Percentiles rank a stretch among this genome's conserved stretches.
Evolutionary conservation across 2,888 invertebrate genomes (phyloP).

Genomic region (Spicauda simplicius): DNA sequence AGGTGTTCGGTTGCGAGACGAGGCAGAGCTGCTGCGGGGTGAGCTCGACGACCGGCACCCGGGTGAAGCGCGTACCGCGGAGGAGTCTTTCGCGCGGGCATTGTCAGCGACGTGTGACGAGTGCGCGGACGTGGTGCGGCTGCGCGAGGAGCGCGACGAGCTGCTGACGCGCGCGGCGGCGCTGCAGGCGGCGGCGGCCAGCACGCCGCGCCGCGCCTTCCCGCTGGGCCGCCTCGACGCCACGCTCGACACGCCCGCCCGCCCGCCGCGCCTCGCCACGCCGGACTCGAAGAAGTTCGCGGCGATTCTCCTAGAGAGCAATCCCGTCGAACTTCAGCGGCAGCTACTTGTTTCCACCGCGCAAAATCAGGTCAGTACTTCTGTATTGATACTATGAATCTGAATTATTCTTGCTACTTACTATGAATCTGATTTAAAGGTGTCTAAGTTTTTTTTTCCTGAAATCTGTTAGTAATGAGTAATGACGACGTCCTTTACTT

Average conservation of each 20-base stretch:
- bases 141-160: constrained; percentile 90
- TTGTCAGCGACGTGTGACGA: constrained; percentile 41
- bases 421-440: no score
- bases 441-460: no score
- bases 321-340: constrained; percentile 92
- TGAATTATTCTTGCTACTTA: no score
- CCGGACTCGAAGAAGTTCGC: constrained; percentile 91
- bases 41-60: constrained; percentile 53
- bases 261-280: constrained; percentile 86
- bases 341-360: constrained; percentile 92
- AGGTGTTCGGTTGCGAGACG: constrained; percentile 88
- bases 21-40: constrained; percentile 87
- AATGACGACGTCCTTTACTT: no score
- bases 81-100: constrained; percentile 86
- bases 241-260: constrained; percentile 87
- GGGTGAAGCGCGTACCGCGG: constrained; percentile 83
- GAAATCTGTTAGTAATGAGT: no score
- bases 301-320: constrained; percentile 93
- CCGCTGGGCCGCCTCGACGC: constrained; percentile 73
- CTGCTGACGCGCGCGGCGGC: constrained; percentile 90
- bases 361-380: constrained; percentile 90
- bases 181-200: constrained; percentile 87
- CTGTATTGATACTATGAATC: no score
- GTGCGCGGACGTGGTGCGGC: constrained; percentile 79
- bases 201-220: constrained; percentile 49